These are phyloP conservation scores for Neodiprion lecontei DNA, from an alignment of 1,140 invertebrate species.

Conservation along the genomic window DNA sequence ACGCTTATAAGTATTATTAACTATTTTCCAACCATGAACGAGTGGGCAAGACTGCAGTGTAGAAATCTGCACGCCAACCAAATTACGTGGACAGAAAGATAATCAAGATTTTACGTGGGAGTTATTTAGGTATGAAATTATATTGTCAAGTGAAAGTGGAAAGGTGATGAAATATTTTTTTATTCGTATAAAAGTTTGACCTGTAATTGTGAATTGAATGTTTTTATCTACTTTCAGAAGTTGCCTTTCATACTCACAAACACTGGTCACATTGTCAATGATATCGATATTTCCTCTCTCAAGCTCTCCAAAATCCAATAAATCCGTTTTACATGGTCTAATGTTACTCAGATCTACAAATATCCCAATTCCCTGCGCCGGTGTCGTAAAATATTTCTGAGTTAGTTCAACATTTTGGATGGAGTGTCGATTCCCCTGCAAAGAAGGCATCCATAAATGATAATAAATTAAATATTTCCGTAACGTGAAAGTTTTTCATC, in stretches of 20 bases:
- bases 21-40: no score
- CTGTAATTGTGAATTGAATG: no score
- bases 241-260: not conserved
- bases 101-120: not conserved
- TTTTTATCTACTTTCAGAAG: no score
- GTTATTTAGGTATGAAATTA: not conserved
- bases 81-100: not conserved
- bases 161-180: no score
- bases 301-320: constrained; percentile 1
- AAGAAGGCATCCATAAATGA: constrained; percentile 18
- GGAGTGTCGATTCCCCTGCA: constrained; percentile 33
- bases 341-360: constrained; percentile 43
- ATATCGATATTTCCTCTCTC: not conserved
- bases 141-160: not conserved
- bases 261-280: not conserved
- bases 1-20: not conserved
- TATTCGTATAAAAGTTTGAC: no score
- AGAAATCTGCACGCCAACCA: no score
- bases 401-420: constrained; percentile 30
- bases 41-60: no score
- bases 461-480: constrained; percentile 13
- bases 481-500: no score
- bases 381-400: constrained; percentile 35
- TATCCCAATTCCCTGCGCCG: constrained; percentile 31
- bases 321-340: constrained; percentile 35